Evolutionary conservation across 2,797 vertebrate species (phyloP), one percentile per base, ranked within the genome.

Genomic region (Chanos chanos): DNA sequence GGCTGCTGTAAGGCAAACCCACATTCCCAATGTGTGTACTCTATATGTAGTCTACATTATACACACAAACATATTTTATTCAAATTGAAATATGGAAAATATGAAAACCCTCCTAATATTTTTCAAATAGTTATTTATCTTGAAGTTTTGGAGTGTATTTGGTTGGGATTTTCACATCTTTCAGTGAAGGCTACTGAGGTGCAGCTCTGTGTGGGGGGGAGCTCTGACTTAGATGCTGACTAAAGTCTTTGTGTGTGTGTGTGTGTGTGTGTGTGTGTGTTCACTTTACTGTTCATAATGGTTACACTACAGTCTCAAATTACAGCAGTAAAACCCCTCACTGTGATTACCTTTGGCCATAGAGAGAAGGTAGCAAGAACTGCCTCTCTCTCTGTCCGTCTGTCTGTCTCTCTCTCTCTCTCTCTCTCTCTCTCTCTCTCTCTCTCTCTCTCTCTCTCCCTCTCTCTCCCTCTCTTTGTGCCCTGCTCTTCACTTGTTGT

Each of bases 311-410:
- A 28, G 33, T 66, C 59, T 66, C n/a, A 24, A 37, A 45, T 56
- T 64, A 36, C 58, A 39, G 2, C 16, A 48, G 43, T 64, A 66
- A 66, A 54, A 50, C 33, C n/a, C 40, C 40, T 56, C 21, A 61
- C 64, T 67, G 54, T 61, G 39, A 45, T 57, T 60, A 64, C 54
- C 55, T 61, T 70, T 24, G 30, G 30, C 40, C 49, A 8, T 55
- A 70, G 67, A 54, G 62, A 73, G 58, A 66, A 66, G 62, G 48
- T 66, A 27, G 59, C 60, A n/a, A n/a, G n/a, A 3, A 25, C 24
- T 25, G 24, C 25, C 24, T 25, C 24, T 3, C 24, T 25, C 24
- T 25, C 24, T 25, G 24, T 25, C 24, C 25, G 24, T 25, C 59
- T 60, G 56, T 50, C 60, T 44, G 16, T 51, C 55, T 45, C 41